Percentiles rank a stretch among this genome's conserved stretches.
Conservation (phyloP, 2,113 vertebrate species). For the Nesogale talazaci region DNA sequence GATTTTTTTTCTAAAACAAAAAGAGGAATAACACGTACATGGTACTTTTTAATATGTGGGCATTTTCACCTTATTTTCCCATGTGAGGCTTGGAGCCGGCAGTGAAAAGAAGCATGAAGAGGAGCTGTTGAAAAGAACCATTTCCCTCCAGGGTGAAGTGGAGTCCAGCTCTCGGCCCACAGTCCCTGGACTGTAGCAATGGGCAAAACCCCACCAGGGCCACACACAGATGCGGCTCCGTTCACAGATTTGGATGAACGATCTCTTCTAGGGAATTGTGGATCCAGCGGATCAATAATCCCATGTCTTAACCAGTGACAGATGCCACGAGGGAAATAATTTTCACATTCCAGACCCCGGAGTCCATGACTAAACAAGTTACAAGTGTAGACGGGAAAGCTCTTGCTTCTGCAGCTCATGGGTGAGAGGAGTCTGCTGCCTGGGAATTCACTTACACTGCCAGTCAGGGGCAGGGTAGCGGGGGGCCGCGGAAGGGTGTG, state of each 20-base stretch:
- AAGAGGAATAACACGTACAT: too few relatives aligned
- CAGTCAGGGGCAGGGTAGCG: too few relatives aligned
- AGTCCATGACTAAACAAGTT: slow-evolving; percentile 38
- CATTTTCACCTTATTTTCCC: slow-evolving; percentile 6
- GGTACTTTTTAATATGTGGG: not conserved
- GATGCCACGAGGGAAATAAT: slow-evolving; percentile 42
- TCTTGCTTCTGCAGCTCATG: slow-evolving; percentile 49
- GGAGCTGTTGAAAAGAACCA: not conserved
- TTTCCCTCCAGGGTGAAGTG: slow-evolving; percentile 12
- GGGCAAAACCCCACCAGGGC: not conserved
- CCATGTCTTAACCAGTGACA: slow-evolving; percentile 59
- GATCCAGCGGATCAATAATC: slow-evolving; percentile 14
- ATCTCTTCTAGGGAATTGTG: slow-evolving; percentile 50
- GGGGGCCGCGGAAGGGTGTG: slow-evolving; percentile 13
- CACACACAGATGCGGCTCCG: not conserved
- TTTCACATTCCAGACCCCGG: slow-evolving; percentile 54
- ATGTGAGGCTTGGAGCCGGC: not conserved
- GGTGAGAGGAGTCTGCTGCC: slow-evolving; percentile 27
- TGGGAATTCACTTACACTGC: slow-evolving; percentile 37
- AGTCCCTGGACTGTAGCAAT: not conserved
- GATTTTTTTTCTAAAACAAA: too few relatives aligned
- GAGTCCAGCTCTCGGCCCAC: not conserved
- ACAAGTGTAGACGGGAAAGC: not conserved
- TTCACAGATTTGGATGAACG: slow-evolving; percentile 44
- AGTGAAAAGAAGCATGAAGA: not conserved